These are phyloP conservation scores for Cyphomyrus discorhynchus DNA, from an alignment of 2,113 vertebrate species.

Conservation along the genomic window DNA sequence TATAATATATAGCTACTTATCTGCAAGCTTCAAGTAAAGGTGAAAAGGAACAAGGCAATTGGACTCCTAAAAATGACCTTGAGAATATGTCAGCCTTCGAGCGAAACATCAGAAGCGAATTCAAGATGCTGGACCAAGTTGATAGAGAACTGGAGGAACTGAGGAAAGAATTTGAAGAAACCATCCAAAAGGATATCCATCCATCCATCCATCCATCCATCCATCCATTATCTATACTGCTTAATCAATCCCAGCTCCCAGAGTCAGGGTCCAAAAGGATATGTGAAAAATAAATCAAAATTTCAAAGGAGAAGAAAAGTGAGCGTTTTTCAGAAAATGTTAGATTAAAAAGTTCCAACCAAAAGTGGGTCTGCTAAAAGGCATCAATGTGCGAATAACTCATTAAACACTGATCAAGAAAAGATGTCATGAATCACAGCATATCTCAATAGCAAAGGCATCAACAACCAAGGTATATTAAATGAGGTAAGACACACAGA, in stretches of 20 bases:
- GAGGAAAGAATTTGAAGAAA: not conserved
- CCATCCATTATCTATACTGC: no score
- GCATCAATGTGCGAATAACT: not conserved
- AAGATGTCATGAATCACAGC: not conserved
- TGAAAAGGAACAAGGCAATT: not conserved
- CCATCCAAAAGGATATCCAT: not conserved
- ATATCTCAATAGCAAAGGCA: not conserved
- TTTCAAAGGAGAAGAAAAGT: not conserved
- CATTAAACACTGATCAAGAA: not conserved
- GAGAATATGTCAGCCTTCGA: not conserved
- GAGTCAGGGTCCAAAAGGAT: not conserved
- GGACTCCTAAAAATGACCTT: not conserved
- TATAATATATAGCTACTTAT: not conserved
- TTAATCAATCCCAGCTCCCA: no score
- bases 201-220: no score
- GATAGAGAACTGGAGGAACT: not conserved
- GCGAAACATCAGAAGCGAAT: not conserved
- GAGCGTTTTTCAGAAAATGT: not conserved
- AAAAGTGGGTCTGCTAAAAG: not conserved
- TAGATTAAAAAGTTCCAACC: not conserved
- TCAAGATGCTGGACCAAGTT: not conserved
- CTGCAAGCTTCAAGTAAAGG: not conserved
- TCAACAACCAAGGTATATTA: not conserved
- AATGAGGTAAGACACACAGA: not conserved
- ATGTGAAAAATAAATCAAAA: not conserved